These are phyloP conservation scores for Pseudochirops corinnae DNA, from an alignment of 2,797 vertebrate species.

Conservation along the genomic window DNA sequence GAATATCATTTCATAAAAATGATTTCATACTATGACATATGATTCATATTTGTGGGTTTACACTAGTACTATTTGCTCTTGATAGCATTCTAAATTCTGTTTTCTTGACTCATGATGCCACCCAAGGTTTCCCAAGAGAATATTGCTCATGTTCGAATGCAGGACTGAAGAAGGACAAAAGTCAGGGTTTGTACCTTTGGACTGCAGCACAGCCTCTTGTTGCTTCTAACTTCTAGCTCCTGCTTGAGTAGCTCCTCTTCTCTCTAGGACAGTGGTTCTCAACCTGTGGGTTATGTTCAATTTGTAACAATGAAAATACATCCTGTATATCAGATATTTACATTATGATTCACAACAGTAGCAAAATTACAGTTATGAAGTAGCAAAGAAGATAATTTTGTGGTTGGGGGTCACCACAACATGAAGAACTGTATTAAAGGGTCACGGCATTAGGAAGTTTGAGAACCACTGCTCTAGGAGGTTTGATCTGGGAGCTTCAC, in stretches of 20 bases:
- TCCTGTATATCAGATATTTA: too few relatives aligned
- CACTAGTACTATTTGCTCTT: neutral
- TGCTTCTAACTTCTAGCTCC: neutral
- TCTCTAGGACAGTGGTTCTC: neutral
- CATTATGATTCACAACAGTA: too few relatives aligned
- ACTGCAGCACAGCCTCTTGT: neutral
- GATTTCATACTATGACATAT: neutral
- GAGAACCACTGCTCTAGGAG: too few relatives aligned
- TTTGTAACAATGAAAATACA: too few relatives aligned
- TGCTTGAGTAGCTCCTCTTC: neutral
- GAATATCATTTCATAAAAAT: neutral
- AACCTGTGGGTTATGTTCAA: too few relatives aligned
- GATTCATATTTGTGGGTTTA: neutral
- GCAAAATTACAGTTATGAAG: too few relatives aligned
- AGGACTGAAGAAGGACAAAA: neutral
- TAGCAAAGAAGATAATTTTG: too few relatives aligned
- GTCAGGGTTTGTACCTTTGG: neutral
- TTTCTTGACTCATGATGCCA: neutral
- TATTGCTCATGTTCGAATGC: neutral
- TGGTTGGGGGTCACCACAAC: too few relatives aligned
- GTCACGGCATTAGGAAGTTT: too few relatives aligned
- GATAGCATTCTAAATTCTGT: neutral
- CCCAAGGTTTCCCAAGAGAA: neutral
- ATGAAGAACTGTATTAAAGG: too few relatives aligned
- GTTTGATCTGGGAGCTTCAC: neutral